Evolutionary conservation across 1,140 invertebrate species (phyloP).

Genomic region (Sitophilus oryzae): DNA sequence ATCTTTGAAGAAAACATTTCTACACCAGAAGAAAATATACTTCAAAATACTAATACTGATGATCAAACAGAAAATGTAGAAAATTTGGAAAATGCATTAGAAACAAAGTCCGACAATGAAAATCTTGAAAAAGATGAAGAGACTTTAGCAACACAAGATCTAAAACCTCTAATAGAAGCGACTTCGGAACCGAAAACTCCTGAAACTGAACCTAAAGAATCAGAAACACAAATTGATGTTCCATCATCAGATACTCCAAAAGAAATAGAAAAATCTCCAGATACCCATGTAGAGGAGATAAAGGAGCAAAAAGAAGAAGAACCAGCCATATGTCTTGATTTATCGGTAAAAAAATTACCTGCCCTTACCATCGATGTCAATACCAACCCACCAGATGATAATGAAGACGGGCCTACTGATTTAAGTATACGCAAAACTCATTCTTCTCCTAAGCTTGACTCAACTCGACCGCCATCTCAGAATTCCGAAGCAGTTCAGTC

Average conservation of each 20-base stretch:
- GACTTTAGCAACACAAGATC: no score
- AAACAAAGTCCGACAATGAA: no score
- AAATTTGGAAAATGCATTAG: no score
- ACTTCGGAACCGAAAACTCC: no score
- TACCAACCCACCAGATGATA: constrained; percentile 30
- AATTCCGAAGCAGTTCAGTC: constrained; percentile 59
- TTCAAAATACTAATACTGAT: no score
- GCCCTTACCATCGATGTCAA: constrained; percentile 35
- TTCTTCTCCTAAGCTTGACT: constrained; percentile 38
- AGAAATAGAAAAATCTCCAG: background rate
- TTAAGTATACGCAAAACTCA: constrained; percentile 40
- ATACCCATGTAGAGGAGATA: constrained; percentile 11
- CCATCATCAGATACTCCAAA: constrained; percentile 11
- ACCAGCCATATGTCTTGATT: constrained; percentile 45
- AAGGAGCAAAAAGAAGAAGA: constrained; percentile 37
- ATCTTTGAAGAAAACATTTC: no score
- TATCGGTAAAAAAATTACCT: constrained; percentile 38
- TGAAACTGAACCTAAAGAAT: constrained; percentile 15
- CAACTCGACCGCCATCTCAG: constrained; percentile 51
- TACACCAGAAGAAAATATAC: no score
- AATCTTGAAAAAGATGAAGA: no score
- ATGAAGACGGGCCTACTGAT: constrained; percentile 32
- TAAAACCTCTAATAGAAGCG: no score
- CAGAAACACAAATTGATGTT: constrained; percentile 24
- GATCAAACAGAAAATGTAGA: no score